Evolutionary conservation across 2,888 invertebrate genomes (phyloP), one percentile per base, ranked within the genome.

Genomic region (Trichogramma evanescens): DNA sequence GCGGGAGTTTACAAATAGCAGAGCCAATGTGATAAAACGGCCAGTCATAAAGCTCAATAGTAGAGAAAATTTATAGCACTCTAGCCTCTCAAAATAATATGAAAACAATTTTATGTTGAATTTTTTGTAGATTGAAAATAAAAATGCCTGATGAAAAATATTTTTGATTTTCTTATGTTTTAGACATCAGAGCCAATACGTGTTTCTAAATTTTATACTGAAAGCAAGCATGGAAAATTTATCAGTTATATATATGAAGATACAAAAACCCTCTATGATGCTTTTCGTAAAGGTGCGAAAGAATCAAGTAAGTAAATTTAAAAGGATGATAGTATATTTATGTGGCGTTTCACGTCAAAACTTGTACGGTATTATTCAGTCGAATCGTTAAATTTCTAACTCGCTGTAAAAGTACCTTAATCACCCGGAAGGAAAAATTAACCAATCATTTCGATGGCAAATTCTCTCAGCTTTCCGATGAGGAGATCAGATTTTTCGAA

Each of bases 171-270:
- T 56, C 43, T 54, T 54, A 54, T 45, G n/a, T 85, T 84, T 45
- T 83, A 94, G 93, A 93, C 93, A 71, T 87, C 91, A 68, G 93
- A 93, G 79, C 84, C 91, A 81, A 89, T 93, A 73, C 85, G 92
- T 71, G 91, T 92, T 64, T 93, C 93, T 56, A 90, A 91, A 77
- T 92, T 93, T 81, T 91, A 89, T 82, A 91, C 91, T 80, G 92
- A 93, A 72, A 88, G 91, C 65, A 91, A 90, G 80, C 91, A 89
- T 71, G 93, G 93, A 59, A 89, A 89, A 78, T 93, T 87, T 78
- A 82, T 93, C 66, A 88, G 88, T 73, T 93, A 86, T 77, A 82
- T 94, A 66, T 89, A 89, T 77, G 91, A 93, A 71, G 95, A 95
- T 78, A 89, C 91, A 59, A 86, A 86, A 74, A 96, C 96, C 56